Conservation (phyloP, 2,888 invertebrate genomes). For the Nephrotoma flavescens region DNA sequence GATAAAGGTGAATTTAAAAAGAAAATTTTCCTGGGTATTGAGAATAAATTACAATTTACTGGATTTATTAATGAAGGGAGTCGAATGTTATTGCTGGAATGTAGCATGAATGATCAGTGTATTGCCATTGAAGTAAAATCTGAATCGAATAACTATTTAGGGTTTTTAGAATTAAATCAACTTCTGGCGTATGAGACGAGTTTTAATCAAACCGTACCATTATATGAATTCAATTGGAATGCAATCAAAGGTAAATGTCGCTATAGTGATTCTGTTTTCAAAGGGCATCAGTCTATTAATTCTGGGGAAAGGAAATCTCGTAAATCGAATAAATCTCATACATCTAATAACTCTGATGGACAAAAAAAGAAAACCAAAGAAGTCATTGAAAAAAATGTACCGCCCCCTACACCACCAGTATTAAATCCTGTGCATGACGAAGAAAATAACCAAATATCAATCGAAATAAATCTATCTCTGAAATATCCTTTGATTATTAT, state of each 20-base stretch:
- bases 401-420: neutral
- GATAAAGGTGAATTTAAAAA: neutral
- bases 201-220: neutral
- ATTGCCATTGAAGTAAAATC: neutral
- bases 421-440: neutral
- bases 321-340: neutral
- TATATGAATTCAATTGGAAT: neutral
- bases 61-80: neutral
- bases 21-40: neutral
- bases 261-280: neutral
- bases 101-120: neutral
- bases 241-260: neutral
- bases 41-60: neutral
- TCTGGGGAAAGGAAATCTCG: neutral
- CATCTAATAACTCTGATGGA: neutral
- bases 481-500: neutral
- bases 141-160: neutral
- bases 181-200: neutral
- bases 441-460: neutral
- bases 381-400: neutral
- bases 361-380: neutral
- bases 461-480: neutral
- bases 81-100: neutral
- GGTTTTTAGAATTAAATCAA: neutral
- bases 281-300: neutral